Evolutionary conservation across 2,113 vertebrate genomes (phyloP).

Genomic region (Pionites leucogaster): DNA sequence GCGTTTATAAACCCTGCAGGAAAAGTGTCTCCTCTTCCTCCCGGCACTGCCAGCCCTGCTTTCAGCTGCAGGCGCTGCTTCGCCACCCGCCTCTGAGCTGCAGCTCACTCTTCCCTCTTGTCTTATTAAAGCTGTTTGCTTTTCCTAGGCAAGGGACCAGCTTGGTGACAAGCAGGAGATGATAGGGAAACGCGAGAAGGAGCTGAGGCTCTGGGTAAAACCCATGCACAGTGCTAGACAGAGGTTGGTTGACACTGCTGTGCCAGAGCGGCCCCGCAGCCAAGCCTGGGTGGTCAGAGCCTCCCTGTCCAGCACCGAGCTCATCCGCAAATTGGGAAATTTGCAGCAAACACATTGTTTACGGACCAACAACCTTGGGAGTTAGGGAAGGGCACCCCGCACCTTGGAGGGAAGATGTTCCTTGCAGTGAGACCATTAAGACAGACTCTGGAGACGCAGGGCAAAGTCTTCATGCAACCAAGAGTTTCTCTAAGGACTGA

Average conservation of each 20-base stretch:
- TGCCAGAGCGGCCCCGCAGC: accelerated
- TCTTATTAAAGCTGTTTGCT: background rate
- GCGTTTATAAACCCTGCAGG: background rate
- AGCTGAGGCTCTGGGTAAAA: background rate
- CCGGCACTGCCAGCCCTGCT: background rate
- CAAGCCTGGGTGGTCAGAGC: background rate
- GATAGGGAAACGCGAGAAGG: background rate
- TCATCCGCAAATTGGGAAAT: background rate
- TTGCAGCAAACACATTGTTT: background rate
- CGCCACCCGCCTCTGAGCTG: accelerated
- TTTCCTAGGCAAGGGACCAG: background rate
- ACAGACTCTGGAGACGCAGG: background rate
- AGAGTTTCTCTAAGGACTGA: background rate
- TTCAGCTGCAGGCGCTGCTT: background rate
- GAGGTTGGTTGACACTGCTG: background rate
- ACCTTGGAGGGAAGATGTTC: background rate
- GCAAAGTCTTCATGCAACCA: background rate
- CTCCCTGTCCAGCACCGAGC: accelerated
- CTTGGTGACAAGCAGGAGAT: background rate
- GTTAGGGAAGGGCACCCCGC: background rate
- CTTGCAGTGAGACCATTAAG: background rate
- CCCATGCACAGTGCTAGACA: background rate
- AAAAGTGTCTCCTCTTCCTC: background rate
- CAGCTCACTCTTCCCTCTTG: background rate
- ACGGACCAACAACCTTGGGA: background rate